A percentile compares a stretch with the other conserved stretches of the same genome.
phyloP scores from a whole-genome alignment of 2,797 vertebrate species.

The Glossophaga mutica region DNA sequence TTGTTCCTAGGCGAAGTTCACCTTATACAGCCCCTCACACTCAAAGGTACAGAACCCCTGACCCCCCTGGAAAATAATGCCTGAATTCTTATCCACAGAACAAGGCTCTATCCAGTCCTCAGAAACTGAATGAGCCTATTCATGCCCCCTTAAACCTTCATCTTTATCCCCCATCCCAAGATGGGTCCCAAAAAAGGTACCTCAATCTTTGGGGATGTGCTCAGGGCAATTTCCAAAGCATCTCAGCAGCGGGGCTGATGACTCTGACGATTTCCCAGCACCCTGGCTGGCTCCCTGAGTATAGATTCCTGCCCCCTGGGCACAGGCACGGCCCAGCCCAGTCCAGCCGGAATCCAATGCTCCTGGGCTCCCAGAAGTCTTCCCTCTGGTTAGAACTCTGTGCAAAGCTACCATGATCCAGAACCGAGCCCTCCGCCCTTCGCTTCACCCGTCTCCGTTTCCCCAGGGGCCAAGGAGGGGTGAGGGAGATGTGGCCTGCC shows the following conservation, averaged over 20 bases:
- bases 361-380: background rate
- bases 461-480: background rate
- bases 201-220: background rate
- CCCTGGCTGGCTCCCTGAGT: background rate
- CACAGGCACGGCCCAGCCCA: background rate
- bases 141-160: background rate
- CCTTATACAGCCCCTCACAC: background rate
- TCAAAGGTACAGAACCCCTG: background rate
- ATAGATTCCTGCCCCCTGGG: background rate
- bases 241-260: background rate
- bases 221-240: constrained; percentile 11
- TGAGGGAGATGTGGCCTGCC: background rate
- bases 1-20: background rate
- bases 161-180: background rate
- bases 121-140: background rate
- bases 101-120: background rate
- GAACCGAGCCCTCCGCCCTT: background rate
- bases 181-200: background rate
- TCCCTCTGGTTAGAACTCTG: background rate
- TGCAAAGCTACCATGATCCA: background rate
- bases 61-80: background rate
- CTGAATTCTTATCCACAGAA: background rate
- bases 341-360: background rate
- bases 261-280: background rate
- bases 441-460: constrained; percentile 30